Base-by-base conservation (phyloP, 2,113 vertebrate species). In the Australoheros scitulus region DNA sequence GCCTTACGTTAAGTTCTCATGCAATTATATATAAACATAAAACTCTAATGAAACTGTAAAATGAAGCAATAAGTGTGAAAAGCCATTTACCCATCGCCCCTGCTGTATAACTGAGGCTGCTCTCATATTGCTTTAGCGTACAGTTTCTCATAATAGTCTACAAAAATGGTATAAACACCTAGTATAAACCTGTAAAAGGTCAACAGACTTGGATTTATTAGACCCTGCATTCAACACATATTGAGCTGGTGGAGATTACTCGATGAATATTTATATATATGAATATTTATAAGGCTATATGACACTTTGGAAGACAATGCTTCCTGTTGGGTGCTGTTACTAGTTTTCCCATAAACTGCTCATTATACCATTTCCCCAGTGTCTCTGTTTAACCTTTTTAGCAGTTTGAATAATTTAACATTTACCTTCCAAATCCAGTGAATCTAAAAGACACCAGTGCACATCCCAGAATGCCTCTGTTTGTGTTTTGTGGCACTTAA, bases 281-380 rank as follows among this genome's bases (percentile, higher is more conserved):
- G 91, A 94, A 94, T 94, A 93, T 93, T 94, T 91, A 94, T 94
- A 91, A 93, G 94, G 91, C 91, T 91, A 91, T 93, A 92, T 93
- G 91, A 93, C 92, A 91, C 91, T 91, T 91, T 85, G 87, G 89
- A 91, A 90, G 92, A 91, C 87, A 84, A 92, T 93, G 92, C 91
- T 93, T 94, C 91, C 89, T 92, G 92, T 91, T 92, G 81, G 85
- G 91, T 90, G 87, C 79, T 61, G 83, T 87, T 87, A 87, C 88
- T 87, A 79, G 87, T 93, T 92, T 89, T 87, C 82, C 84, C 87
- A 88, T 89, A 89, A 93, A 92, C 84, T 85, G 83, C 88, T 92
- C 87, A 89, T 92, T 84, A 91, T 91, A 86, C 91, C 63, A 61
- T 77, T 87, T 83, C 89, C 89, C 90, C 64, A 32, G 90, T 50